Conservation (phyloP, 1,140 invertebrate genomes). For the Eumaeus atala region DNA sequence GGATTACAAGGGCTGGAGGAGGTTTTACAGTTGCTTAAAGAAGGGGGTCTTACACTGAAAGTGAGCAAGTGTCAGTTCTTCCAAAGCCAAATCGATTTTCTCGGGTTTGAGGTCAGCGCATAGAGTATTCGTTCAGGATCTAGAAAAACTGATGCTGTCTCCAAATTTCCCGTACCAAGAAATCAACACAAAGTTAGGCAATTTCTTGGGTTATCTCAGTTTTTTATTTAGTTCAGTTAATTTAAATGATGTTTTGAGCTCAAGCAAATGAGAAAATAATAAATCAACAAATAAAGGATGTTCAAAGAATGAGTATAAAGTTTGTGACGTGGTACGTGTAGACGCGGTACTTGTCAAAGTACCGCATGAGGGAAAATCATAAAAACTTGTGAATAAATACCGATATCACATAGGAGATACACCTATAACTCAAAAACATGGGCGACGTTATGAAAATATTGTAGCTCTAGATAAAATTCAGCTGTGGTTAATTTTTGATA, state of each 20-base stretch:
- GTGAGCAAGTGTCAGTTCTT: no score
- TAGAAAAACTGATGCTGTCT: neutral
- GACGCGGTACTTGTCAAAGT: no score
- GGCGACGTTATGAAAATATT: slow-evolving; percentile 16
- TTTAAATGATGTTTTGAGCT: no score
- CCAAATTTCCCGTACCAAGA: neutral
- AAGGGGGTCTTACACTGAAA: no score
- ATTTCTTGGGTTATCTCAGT: no score
- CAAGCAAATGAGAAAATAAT: no score
- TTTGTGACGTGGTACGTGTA: no score
- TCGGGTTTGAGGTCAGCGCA: neutral
- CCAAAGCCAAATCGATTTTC: neutral
- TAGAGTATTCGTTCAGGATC: neutral
- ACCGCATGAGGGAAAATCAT: slow-evolving; percentile 22
- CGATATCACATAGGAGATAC: slow-evolving; percentile 23
- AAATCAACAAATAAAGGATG: no score
- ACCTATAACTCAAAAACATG: slow-evolving; percentile 17
- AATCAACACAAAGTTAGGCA: slow-evolving; percentile 3
- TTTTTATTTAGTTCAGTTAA: no score
- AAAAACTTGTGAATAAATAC: slow-evolving; percentile 28
- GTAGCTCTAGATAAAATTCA: slow-evolving; percentile 22
- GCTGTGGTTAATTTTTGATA: slow-evolving; percentile 19
- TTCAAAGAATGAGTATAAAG: no score
- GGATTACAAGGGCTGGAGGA: no score
- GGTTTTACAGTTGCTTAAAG: no score